Evolutionary conservation across 2,113 vertebrate genomes (phyloP).

Genomic region (Phoxinus phoxinus): DNA sequence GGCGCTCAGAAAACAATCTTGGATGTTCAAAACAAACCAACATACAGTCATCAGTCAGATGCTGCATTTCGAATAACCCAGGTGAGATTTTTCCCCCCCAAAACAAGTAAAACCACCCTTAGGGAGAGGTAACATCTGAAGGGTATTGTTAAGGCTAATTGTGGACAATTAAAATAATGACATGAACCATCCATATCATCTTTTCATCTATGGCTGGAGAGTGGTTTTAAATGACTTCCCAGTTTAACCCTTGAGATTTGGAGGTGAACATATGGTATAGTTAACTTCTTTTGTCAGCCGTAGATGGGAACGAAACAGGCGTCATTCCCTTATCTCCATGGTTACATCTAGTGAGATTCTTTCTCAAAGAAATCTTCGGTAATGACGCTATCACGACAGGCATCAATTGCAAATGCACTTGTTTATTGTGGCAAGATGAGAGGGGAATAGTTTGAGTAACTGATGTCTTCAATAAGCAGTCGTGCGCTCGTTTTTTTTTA

Average conservation of each 20-base stretch:
- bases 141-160: constrained; percentile 51
- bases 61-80: background rate
- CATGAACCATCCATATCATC: constrained; percentile 28
- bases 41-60: background rate
- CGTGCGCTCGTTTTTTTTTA: background rate
- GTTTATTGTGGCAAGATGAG: background rate
- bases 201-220: constrained; percentile 25
- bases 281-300: constrained; percentile 28
- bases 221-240: constrained; percentile 23
- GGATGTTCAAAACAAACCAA: background rate
- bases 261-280: constrained; percentile 9
- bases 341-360: constrained; percentile 16
- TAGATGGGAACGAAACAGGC: background rate
- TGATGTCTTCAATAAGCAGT: background rate
- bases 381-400: background rate
- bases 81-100: background rate
- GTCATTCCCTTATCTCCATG: constrained; percentile 43
- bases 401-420: background rate
- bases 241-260: constrained; percentile 35
- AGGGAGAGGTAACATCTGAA: constrained; percentile 29
- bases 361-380: constrained; percentile 14
- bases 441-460: constrained; percentile 9
- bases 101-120: constrained; percentile 22
- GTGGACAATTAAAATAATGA: constrained; percentile 56
- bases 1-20: background rate